A percentile compares a stretch with the other conserved stretches of the same genome.
Conservation (phyloP, 2,797 vertebrate genomes). For the Anguilla megastoma region DNA sequence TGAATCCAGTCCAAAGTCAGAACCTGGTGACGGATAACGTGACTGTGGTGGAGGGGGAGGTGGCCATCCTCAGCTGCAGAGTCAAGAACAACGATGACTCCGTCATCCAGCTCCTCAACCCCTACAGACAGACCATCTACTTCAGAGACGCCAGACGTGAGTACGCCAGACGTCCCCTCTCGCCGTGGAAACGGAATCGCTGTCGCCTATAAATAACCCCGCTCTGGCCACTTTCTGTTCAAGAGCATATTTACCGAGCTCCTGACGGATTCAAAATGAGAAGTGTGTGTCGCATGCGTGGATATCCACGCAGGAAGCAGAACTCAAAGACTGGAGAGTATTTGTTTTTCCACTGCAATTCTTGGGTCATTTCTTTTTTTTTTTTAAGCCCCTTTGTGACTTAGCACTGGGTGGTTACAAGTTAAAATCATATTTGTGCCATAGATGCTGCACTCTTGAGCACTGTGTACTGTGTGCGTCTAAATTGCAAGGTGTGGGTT, state of each 20-base stretch:
- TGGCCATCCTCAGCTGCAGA: constrained; percentile 94
- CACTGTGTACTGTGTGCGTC: not conserved
- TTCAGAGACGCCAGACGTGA: constrained; percentile 87
- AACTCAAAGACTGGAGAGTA: not conserved
- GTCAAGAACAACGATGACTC: constrained; percentile 87
- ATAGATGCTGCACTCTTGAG: not conserved
- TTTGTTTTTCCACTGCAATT: not conserved
- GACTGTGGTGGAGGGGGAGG: constrained; percentile 93
- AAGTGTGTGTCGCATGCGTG: not conserved
- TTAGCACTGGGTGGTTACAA: not conserved
- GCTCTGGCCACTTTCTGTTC: not conserved
- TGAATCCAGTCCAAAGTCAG: constrained; percentile 82
- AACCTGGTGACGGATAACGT: constrained; percentile 91
- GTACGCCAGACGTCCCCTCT: constrained; percentile 52
- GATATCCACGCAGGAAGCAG: not conserved
- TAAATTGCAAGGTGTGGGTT: not conserved
- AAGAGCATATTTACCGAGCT: not conserved
- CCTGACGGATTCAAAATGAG: not conserved
- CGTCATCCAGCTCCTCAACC: constrained; percentile 89
- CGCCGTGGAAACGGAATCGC: not conserved
- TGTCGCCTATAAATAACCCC: not conserved
- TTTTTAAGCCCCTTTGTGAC: not conserved
- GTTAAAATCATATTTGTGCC: not conserved
- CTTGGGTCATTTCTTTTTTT: not conserved
- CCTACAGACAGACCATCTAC: constrained; percentile 87